Evolutionary conservation across 2,797 vertebrate species (phyloP), one percentile per base, ranked within the genome.

Genomic region (Phrynocephalus vlangalii): DNA sequence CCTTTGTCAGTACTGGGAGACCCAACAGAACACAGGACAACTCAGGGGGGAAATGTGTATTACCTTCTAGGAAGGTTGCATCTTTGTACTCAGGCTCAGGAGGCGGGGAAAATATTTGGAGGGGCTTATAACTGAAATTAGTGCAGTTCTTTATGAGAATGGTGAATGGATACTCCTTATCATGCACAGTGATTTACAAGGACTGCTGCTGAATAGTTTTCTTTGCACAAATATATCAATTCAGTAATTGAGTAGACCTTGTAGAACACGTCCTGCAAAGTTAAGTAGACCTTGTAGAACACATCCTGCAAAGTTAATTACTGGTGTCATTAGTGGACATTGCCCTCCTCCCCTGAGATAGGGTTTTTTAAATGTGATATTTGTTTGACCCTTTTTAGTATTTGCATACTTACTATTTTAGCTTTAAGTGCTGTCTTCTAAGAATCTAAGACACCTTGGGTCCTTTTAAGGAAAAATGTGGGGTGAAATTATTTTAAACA

Each of bases 221-320:
- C 13, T 3, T 79, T 79, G 33, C 18, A 72, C 10, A 67, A 63
- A 79, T 52, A 79, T 84, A 38, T 30, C 90, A 76, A 76, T 72
- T 18, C 1, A 68, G 38, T n/a, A 15, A 84, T 50, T 1, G 0
- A 88, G 44, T 73, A 66, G 18, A 73, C 52, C 1, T 90, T 85
- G 79, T 87, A 80, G 91, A 52, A 89, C 79, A 28, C 67, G 71
- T 77, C 15, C 22, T 50, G 11, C 72, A 79, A 70, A 2, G 38
- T 81, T 80, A 87, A 76, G 38, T 38, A 38, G 38, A 38, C 38
- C 38, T 90, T 85, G 79, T 87, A 80, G 91, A 52, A 89, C 79
- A 28, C 70, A 73, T 77, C 15, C 22, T 50, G 11, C 72, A 79
- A 70, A 2, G 38, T 81, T 81, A 87, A 76, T n/a, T 10, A 26